Base-by-base conservation (phyloP, 2,113 vertebrate species). In the Anser cygnoides region DNA sequence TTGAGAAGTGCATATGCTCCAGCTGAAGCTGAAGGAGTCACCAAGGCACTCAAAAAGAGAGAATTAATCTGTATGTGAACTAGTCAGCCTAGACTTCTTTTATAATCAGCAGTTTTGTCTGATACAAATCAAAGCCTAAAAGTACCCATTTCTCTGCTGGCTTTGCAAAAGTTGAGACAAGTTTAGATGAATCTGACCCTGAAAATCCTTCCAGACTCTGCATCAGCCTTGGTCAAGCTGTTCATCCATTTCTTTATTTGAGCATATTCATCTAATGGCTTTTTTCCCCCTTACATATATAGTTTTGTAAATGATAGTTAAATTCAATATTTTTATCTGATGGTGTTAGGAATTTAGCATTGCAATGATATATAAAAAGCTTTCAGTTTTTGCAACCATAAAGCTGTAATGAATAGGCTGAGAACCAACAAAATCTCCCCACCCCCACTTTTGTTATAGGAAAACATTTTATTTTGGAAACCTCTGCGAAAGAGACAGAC, bases 1-100 rank as follows among this genome's bases (percentile, higher is more conserved):
- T 31, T n/a, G 20, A 35, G n/a, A 84, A 66, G 55, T 0, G 0
- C 5, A 2, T 39, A 3, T 76, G 21, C 13, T 61, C 18, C 5
- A 35, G 44, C 9, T 5, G 3, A 63, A 55, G 61, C 21, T 89
- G n/a, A 66, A 89, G 61, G 18, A 80, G 9, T 31, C 63, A 58
- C 1, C 70, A n/a, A 81, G 28, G 6, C 19, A 22, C 0, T 4
- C 29, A 10, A 6, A 23, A 66, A 72, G 12, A 29, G 35, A 89
- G 29, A 74, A 68, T 35, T 70, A 58, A 17, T 41, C 21, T 41
- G 11, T 33, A 33, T 61, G 14, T 70, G 67, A 88, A 15, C 28
- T 58, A 13, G 57, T 43, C 26, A 79, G 13, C 4, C 0, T 29
- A 82, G 29, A 9, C 26, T 88, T 86, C 11, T 33, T 80, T 85